Base-by-base conservation (phyloP, 1,140 invertebrate species). In the Saxidomus purpurata region DNA sequence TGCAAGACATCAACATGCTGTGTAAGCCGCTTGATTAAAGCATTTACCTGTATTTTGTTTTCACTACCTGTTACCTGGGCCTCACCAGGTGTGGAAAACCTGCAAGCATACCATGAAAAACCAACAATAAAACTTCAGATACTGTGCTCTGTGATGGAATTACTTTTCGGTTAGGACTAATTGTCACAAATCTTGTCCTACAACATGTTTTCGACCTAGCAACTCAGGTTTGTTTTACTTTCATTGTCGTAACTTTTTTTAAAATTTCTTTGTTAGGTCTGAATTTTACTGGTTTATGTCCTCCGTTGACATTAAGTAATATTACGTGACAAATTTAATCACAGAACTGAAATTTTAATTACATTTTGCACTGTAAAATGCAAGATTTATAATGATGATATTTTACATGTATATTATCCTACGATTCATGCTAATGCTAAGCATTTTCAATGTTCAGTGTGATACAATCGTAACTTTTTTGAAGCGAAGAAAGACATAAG, bases 31-130 rank as follows among this genome's bases (percentile, higher is more conserved):
- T 28, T 63, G n/a, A n/a, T n/a, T 19, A 8, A 63, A 25, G 59
- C 25, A 71, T 40, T 71, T 71, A 71, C 67, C 67, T 71, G 36
- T 71, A 38, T 40, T 71, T 36, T 38, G 17, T 71, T 71, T 71
- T 38, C 67, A 71, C 67, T 71, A 38, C 67, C 67, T 71, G 67
- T 71, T 71, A 71, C 67, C 67, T 71, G 67, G 67, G 67, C 67
- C 67, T 71, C 67, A 17, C 36, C 67, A 71, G 67, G 67, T 71
- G 34, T 38, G 31, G 34, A 71, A 13, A 71, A 15, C 67, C 17
- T 71, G 67, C 36, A 71, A 71, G 28, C 67, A 71, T 17, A 71
- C 67, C 28, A 28, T 71, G 34, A 38, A 19, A 38, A 15, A 71
- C 34, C 4, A 71, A 40, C 67, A 71, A 38, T 71, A 31, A 36